Evolutionary conservation across 2,888 invertebrate genomes (phyloP), one percentile per base, ranked within the genome.

Genomic region (Drosophila merina): DNA sequence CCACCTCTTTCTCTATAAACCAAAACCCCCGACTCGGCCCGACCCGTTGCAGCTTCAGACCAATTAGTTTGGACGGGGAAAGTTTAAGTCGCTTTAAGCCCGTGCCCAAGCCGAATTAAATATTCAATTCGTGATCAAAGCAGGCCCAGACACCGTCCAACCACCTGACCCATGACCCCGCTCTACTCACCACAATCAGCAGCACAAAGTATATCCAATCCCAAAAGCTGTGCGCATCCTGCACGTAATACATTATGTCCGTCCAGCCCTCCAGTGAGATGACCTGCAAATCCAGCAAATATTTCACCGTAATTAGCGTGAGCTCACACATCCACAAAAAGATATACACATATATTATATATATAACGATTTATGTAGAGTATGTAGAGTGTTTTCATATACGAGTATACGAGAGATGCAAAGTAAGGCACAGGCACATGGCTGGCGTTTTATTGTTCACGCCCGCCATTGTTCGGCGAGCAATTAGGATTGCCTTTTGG

Each of bases 201-300:
- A 99, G 94, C 69, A 99, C 99, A 93, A 99, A 99, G 93, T 99
- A 99, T 80, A 99, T 98, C 99, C 99, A 99, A 91, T 99, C 99
- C 99, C 99, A 99, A 92, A 99, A 99, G 76, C 99, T 99, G 93
- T 99, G 99, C 54, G 99, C 99, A 92, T 99, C 99, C 93, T 99
- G 99, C 75, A 99, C 97, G 93, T 99, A 99, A 92, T 99, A 99
- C 99, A 99, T 99, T 79, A 99, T 99, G 91, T 99, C 99, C 45
- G 99, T 99, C 99, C 99, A 99, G 72, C 99, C 99, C 93, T 99
- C 99, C 85, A 99, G 93, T 79, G 99, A 99, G 92, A 99, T 99
- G 49, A 99, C 99, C 98, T 99, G 92, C 57, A 92, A 92, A 56
- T 70, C 70, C 50, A 62, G 48, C 59, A 68, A 60, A 68, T 64